These are phyloP conservation scores for Leucosticte australis DNA, from an alignment of 2,113 vertebrate species.

Conservation along the genomic window DNA sequence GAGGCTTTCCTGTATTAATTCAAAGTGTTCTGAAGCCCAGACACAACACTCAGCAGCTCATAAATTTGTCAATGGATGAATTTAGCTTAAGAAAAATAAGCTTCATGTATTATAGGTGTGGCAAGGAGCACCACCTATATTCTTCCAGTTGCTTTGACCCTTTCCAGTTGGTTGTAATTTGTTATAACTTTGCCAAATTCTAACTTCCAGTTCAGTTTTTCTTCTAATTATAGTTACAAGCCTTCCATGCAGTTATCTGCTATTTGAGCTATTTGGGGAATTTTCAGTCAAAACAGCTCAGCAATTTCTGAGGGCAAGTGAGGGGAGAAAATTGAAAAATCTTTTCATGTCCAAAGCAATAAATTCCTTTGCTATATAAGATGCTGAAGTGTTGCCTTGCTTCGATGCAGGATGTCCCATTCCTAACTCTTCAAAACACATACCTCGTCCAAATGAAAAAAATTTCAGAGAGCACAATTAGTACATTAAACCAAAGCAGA, in stretches of 20 bases:
- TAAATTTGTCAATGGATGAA: conserved; percentile 65
- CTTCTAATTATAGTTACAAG: conserved; percentile 38
- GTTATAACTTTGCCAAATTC: conserved; percentile 3
- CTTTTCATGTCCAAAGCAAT: not conserved
- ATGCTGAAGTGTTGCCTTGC: not conserved
- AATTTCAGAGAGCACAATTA: not conserved
- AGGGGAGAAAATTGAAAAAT: not conserved
- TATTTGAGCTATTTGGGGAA: conserved; percentile 44
- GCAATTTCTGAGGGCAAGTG: conserved; percentile 28
- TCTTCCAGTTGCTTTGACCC: conserved; percentile 15
- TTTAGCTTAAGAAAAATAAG: conserved; percentile 61
- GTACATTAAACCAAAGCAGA: not conserved
- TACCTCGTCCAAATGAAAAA: not conserved
- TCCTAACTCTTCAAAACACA: not conserved
- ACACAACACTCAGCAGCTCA: conserved; percentile 62
- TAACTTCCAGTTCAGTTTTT: not conserved
- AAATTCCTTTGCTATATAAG: not conserved
- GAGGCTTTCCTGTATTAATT: conserved; percentile 51
- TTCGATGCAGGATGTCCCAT: not conserved
- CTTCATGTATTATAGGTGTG: conserved; percentile 51
- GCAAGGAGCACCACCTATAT: conserved; percentile 46
- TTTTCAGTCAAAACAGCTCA: conserved; percentile 50
- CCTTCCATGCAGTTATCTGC: conserved; percentile 25
- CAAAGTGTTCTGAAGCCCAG: conserved; percentile 46
- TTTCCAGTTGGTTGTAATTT: conserved; percentile 15